Conservation (phyloP, 2,888 invertebrate species). For the Dryobota labecula region DNA sequence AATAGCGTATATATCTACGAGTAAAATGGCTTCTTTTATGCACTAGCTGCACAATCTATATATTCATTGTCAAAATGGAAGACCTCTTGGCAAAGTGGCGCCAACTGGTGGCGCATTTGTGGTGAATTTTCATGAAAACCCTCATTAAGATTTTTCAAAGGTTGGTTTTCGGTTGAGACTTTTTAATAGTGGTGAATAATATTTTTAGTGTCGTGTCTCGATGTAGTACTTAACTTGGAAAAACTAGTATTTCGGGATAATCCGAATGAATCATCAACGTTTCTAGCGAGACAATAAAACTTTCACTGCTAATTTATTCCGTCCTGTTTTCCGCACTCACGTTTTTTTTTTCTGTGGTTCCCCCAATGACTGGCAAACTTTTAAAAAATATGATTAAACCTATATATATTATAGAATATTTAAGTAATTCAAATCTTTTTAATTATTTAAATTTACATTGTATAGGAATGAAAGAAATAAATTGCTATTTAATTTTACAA, state of each 20-base stretch:
- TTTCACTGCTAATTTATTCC: slow-evolving; percentile 43
- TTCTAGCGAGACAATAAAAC: slow-evolving; percentile 25
- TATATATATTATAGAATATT: neutral
- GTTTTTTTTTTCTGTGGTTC: neutral
- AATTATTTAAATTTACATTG: neutral
- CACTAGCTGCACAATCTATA: no score
- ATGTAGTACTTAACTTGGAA: neutral
- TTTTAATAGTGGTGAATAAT: slow-evolving; percentile 14
- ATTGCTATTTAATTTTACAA: neutral
- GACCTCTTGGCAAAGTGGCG: no score
- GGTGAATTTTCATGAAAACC: no score
- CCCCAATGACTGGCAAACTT: slow-evolving; percentile 13
- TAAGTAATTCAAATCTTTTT: neutral
- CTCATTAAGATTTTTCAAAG: neutral
- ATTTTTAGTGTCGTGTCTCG: neutral
- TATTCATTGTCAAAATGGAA: no score
- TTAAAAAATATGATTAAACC: slow-evolving; percentile 20
- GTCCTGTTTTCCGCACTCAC: slow-evolving; percentile 13
- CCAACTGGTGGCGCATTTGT: no score
- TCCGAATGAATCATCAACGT: slow-evolving; percentile 32
- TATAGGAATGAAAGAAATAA: neutral
- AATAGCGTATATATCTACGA: no score
- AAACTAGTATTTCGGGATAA: slow-evolving; percentile 10
- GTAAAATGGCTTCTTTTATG: no score
- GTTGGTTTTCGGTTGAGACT: neutral